These are phyloP conservation scores for Megalurothrips usitatus DNA, from an alignment of 2,888 invertebrate genomes.

Conservation along the genomic window DNA sequence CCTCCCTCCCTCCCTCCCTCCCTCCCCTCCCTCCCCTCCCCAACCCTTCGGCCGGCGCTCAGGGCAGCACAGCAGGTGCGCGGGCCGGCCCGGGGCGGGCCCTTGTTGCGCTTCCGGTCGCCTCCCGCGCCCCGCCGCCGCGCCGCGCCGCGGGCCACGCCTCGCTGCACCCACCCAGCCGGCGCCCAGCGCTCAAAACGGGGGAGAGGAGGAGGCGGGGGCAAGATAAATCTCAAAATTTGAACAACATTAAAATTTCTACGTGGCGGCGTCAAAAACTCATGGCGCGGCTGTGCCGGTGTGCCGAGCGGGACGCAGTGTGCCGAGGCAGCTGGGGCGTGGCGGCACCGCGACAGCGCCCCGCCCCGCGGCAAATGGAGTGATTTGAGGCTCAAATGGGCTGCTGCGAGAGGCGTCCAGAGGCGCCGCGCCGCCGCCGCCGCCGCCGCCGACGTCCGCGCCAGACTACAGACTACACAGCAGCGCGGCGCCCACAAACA, in stretches of 20 bases:
- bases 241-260: no score
- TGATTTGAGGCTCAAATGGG: slow-evolving; percentile 13
- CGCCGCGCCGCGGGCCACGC: slow-evolving; percentile 2
- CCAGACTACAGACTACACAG: no score
- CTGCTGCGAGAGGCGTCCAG: background rate
- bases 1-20: background rate
- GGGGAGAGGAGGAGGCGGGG: no score
- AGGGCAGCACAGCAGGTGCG: no score
- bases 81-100: background rate
- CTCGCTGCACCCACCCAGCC: background rate
- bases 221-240: no score
- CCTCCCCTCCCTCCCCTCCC: background rate
- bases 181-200: background rate
- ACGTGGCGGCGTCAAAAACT: no score
- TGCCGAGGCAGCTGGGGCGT: background rate
- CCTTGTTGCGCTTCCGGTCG: background rate
- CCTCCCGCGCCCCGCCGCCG: background rate
- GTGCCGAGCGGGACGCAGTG: no score
- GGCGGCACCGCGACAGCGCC: background rate
- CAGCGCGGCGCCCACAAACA: background rate
- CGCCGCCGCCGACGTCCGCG: no score
- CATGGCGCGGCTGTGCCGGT: no score
- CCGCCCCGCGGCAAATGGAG: slow-evolving; percentile 3
- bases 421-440: no score
- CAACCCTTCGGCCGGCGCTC: no score